Evolutionary conservation across 2,797 vertebrate genomes (phyloP), one percentile per base, ranked within the genome.

Genomic region (Benthosema pterotum): DNA sequence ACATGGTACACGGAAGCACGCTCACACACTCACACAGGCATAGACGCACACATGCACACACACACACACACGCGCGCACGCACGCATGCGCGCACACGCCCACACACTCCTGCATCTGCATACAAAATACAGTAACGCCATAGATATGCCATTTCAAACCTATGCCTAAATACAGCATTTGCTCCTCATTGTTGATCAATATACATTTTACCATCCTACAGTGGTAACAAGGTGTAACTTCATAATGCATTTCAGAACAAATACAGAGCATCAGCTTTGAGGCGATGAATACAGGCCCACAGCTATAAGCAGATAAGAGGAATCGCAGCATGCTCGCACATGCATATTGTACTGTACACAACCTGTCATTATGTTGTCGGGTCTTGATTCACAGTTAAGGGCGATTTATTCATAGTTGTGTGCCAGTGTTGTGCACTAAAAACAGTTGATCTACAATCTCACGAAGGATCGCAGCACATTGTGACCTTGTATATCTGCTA

Each of bases 261-360:
- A 72, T 74, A 82, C 69, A 79, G 72, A 77, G 69, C 72, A 73
- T 74, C 42, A 11, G 42, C 65, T 79, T 51, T 70, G 70, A 85
- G 87, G 79, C 78, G 48, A 49, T 72, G 81, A 80, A 86, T 87
- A 82, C 74, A 82, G 74, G 68, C 78, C 78, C 77, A 73, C 57
- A 68, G 70, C 74, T 8, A 71, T 68, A 14, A 75, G 81, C 52
- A 16, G 65, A 72, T 78, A 69, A 72, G 76, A 87, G 72, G 62
- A 75, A 77, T 56, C 67, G 71, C 65, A 60, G 78, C 81, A 83
- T 83, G 86, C 87, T 68, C 19, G 56, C 64, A 81, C 83, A 85
- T 86, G 82, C 83, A 76, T 57, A 55, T 60, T 66, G 28, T 57
- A 69, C 72, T 62, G 63, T 70, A 53, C 16, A 72, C 63, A 43